These are phyloP conservation scores for Sphaerodactylus townsendi DNA, from an alignment of 2,113 vertebrate species.

Conservation along the genomic window DNA sequence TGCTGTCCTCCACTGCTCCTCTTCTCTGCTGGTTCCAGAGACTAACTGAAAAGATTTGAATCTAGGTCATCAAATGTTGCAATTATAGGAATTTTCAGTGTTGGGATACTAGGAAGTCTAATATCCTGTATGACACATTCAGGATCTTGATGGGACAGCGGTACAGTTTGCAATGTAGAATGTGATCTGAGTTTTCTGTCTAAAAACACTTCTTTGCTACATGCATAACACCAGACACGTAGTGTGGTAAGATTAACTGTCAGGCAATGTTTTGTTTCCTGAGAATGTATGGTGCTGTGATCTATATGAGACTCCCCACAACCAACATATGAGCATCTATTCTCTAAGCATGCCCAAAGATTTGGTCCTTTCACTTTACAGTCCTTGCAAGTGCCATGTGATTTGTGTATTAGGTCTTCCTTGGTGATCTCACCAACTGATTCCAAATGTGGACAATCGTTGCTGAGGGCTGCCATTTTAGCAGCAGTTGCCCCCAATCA, in stretches of 20 bases:
- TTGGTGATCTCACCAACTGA: conserved; percentile 98
- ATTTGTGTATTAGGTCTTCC: conserved; percentile 96
- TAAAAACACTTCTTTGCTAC: conserved; percentile 96
- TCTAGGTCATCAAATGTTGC: conserved; percentile 90
- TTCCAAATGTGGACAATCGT: conserved; percentile 91
- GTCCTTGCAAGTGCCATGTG: conserved; percentile 94
- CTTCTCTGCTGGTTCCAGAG: no score
- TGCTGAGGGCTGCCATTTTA: conserved; percentile 81
- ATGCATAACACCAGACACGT: conserved; percentile 97
- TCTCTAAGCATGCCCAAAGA: conserved; percentile 97
- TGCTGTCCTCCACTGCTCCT: no score
- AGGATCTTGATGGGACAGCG: conserved; percentile 71
- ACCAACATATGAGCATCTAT: conserved; percentile 92
- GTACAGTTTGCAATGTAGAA: conserved; percentile 73
- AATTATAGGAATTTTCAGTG: conserved; percentile 85
- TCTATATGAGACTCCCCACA: conserved; percentile 96
- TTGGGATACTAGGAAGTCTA: conserved; percentile 83
- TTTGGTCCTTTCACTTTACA: conserved; percentile 97
- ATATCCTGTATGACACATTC: conserved; percentile 78
- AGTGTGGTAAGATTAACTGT: conserved; percentile 98
- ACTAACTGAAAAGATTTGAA: no score
- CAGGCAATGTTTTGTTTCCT: conserved; percentile 94
- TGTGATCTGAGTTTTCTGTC: conserved; percentile 90
- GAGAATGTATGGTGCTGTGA: conserved; percentile 96
- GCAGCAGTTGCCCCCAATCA: conserved; percentile 41